phyloP scores from a whole-genome alignment of 2,888 invertebrate genomes.

The Congeria kusceri region DNA sequence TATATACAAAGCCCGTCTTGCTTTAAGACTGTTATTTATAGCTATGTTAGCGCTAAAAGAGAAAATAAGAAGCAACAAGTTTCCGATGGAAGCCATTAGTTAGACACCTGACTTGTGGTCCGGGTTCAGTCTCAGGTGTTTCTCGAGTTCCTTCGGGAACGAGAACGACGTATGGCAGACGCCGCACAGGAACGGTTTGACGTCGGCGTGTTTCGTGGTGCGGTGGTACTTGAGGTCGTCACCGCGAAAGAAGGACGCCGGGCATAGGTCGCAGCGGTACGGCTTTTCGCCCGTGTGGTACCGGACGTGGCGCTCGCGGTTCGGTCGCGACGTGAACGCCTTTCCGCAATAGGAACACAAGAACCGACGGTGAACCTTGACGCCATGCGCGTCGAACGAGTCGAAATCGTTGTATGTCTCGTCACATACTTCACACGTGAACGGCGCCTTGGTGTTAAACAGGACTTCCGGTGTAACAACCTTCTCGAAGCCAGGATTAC shows the following conservation, averaged over 20 bases:
- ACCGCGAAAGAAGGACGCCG: slow-evolving; percentile 75
- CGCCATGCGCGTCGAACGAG: slow-evolving; percentile 80
- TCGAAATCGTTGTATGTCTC: slow-evolving; percentile 74
- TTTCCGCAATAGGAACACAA: slow-evolving; percentile 83
- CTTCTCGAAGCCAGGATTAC: slow-evolving; percentile 70
- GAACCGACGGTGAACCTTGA: slow-evolving; percentile 78
- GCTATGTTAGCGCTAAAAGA: too few relatives aligned
- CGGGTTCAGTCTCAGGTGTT: slow-evolving; percentile 65
- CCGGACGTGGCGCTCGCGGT: slow-evolving; percentile 83
- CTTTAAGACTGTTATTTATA: too few relatives aligned
- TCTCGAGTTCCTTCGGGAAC: slow-evolving; percentile 75
- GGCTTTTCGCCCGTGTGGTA: slow-evolving; percentile 84
- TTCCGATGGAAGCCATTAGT: slow-evolving; percentile 92
- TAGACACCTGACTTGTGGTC: slow-evolving; percentile 88
- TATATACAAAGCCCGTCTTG: too few relatives aligned
- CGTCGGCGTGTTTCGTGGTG: slow-evolving; percentile 76
- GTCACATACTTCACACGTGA: slow-evolving; percentile 72
- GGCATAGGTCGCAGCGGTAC: slow-evolving; percentile 79
- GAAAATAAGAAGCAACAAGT: too few relatives aligned
- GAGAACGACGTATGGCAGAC: slow-evolving; percentile 72
- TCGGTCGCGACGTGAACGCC: slow-evolving; percentile 83
- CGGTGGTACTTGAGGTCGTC: slow-evolving; percentile 81
- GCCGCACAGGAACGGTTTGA: slow-evolving; percentile 71
- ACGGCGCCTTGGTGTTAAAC: slow-evolving; percentile 67
- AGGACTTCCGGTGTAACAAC: slow-evolving; percentile 74